These are phyloP conservation scores for Spheniscus mendiculus DNA, from an alignment of 2,113 vertebrate genomes.

Conservation along the genomic window DNA sequence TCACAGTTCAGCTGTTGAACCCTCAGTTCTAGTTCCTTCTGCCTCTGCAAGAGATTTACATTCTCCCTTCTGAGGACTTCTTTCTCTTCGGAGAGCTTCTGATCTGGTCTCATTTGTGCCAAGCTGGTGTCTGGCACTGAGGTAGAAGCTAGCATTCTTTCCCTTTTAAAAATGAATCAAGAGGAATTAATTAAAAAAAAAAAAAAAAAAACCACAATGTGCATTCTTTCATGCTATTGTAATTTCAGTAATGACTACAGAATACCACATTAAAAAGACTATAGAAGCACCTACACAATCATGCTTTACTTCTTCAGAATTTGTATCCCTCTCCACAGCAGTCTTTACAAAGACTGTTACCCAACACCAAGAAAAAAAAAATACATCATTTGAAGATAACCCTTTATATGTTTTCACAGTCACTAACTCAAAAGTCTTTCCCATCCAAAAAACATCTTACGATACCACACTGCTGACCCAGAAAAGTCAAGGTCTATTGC, in stretches of 20 bases:
- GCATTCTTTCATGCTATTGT: background rate
- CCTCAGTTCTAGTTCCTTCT: constrained; percentile 59
- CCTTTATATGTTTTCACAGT: background rate
- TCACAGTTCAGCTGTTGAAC: constrained; percentile 56
- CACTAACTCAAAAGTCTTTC: background rate
- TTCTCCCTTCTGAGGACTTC: constrained; percentile 55
- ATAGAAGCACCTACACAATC: background rate
- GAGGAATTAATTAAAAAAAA: background rate
- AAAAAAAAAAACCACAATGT: background rate
- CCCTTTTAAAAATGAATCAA: constrained; percentile 45
- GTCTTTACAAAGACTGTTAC: background rate
- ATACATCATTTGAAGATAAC: background rate
- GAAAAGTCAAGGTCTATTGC: background rate
- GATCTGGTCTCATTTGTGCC: constrained; percentile 55
- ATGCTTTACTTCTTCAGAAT: background rate
- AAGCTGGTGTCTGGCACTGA: constrained; percentile 20
- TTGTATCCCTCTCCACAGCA: background rate
- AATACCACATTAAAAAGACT: background rate
- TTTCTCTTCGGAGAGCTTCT: constrained; percentile 70
- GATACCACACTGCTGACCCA: background rate
- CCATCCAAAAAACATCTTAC: background rate
- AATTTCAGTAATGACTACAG: background rate
- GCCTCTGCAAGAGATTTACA: constrained; percentile 40
- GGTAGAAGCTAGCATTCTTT: background rate
- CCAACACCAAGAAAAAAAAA: background rate